Conservation (phyloP, 2,113 vertebrate species). For the Cyanocitta stelleri region DNA sequence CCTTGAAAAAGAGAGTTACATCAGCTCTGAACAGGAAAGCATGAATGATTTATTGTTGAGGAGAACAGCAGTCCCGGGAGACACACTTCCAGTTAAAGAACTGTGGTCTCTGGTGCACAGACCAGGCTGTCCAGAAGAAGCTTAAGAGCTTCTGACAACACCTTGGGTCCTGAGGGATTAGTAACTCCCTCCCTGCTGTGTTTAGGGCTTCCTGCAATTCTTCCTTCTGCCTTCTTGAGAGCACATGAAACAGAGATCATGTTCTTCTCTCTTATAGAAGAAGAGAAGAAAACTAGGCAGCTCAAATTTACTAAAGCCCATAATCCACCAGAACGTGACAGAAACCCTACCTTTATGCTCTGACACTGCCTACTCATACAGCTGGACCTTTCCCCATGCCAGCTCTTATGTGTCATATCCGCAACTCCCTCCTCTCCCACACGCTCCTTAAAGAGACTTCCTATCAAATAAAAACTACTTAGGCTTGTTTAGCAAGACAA, state of each 20-base stretch:
- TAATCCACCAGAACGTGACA: not conserved
- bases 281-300: not conserved
- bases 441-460: not conserved
- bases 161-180: not conserved
- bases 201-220: not conserved
- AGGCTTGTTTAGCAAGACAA: not conserved
- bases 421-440: not conserved
- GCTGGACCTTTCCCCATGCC: not conserved
- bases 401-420: not conserved
- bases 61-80: not conserved
- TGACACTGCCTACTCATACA: not conserved
- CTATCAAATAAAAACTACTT: not conserved
- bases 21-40: not conserved
- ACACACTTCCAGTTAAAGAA: not conserved
- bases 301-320: not conserved
- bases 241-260: not conserved
- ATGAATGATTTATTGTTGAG: not conserved
- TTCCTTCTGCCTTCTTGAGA: not conserved
- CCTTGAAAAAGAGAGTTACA: not conserved
- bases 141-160: not conserved
- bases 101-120: not conserved
- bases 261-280: not conserved
- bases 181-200: not conserved
- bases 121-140: not conserved
- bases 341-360: not conserved